Conservation (phyloP, 2,113 vertebrate genomes). For the Misgurnus anguillicaudatus region DNA sequence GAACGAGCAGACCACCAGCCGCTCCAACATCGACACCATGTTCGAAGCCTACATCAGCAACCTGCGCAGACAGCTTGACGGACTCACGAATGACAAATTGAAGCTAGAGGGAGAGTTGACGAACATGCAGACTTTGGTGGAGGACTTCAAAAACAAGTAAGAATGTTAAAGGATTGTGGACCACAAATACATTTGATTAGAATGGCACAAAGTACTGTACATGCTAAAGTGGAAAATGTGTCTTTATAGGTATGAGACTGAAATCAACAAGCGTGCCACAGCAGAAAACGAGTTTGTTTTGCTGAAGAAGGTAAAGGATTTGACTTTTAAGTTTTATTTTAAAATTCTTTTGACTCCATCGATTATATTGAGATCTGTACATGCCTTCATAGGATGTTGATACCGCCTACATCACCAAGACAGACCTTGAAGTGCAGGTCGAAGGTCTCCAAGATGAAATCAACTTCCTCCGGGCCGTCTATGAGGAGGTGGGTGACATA, state of each 20-base stretch:
- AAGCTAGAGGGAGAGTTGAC: conserved; percentile 86
- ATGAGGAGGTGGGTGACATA: conserved; percentile 76
- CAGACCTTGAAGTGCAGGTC: conserved; percentile 88
- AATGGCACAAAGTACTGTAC: not conserved
- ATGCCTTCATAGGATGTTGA: conserved; percentile 83
- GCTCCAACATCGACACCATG: conserved; percentile 81
- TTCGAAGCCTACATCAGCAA: conserved; percentile 84
- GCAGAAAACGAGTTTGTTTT: conserved; percentile 93
- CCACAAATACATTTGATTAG: not conserved
- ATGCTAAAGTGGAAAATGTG: not conserved
- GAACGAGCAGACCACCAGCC: conserved; percentile 82
- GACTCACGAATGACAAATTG: conserved; percentile 80
- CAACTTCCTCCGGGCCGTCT: conserved; percentile 85
- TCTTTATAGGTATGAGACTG: conserved; percentile 86
- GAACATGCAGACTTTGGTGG: conserved; percentile 85
- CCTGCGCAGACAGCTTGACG: conserved; percentile 84
- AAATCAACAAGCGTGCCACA: conserved; percentile 88
- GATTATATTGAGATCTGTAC: not conserved
- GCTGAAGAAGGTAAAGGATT: conserved; percentile 84
- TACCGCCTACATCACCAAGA: conserved; percentile 87
- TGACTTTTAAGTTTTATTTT: not conserved
- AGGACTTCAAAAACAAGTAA: conserved; percentile 95
- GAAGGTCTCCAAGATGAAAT: conserved; percentile 87
- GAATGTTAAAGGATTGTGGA: conserved; percentile 41
- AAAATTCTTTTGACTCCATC: not conserved